Evolutionary conservation across 2,888 invertebrate species (phyloP).

Genomic region (Arge pagana): DNA sequence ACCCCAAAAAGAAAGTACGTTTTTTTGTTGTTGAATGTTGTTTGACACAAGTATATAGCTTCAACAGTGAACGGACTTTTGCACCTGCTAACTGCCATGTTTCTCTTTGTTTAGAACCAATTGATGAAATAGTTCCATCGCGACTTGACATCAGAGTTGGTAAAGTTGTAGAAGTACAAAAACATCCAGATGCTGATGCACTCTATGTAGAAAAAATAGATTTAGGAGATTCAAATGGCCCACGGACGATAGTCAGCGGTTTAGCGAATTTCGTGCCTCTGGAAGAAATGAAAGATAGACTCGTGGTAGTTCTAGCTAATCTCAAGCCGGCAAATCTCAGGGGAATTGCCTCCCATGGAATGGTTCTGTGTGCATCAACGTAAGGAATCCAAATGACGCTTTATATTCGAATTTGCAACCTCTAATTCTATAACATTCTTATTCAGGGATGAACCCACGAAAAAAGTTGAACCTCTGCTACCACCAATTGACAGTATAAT

Average conservation of each 20-base stretch:
- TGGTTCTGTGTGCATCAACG: slow-evolving; percentile 91
- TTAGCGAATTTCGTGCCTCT: slow-evolving; percentile 89
- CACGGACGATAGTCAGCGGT: slow-evolving; percentile 74
- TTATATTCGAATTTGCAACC: not conserved
- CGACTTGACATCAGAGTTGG: slow-evolving; percentile 88
- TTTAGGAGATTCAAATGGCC: slow-evolving; percentile 69
- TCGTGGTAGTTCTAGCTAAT: slow-evolving; percentile 94
- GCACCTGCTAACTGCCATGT: no score
- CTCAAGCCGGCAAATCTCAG: slow-evolving; percentile 96
- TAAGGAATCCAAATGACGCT: slow-evolving; percentile 47
- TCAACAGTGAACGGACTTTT: no score
- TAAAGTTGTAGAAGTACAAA: slow-evolving; percentile 78
- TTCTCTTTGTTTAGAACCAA: slow-evolving; percentile 6
- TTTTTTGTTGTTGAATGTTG: not conserved
- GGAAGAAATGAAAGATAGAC: slow-evolving; percentile 85
- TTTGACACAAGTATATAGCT: no score
- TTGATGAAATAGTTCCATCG: slow-evolving; percentile 65
- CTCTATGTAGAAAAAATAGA: slow-evolving; percentile 93
- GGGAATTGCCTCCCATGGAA: slow-evolving; percentile 88
- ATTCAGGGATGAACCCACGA: slow-evolving; percentile 69
- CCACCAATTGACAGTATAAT: slow-evolving; percentile 77
- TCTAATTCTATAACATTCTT: not conserved
- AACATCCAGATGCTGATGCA: slow-evolving; percentile 91
- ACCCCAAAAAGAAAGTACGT: slow-evolving; percentile 66
- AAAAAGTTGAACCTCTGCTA: slow-evolving; percentile 82